These are phyloP conservation scores for Colletes collaris DNA, from an alignment of 2,888 invertebrate genomes.

Conservation along the genomic window DNA sequence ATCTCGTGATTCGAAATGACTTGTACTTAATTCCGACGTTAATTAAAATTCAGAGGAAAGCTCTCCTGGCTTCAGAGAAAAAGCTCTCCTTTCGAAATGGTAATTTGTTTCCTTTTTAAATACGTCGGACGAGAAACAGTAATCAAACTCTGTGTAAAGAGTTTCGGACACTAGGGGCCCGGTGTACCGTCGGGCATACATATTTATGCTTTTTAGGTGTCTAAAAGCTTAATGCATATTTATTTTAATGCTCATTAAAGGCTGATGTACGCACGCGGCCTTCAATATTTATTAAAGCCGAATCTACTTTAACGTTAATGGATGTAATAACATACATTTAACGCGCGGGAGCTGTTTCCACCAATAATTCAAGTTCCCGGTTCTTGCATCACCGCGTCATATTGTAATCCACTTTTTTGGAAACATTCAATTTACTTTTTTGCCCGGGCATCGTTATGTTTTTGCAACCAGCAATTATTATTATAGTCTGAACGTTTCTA, in stretches of 20 bases:
- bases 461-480: no score
- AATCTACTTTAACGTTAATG: conserved; percentile 44
- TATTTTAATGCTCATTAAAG: conserved; percentile 20
- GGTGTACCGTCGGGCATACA: not conserved
- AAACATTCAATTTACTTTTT: not conserved
- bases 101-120: not conserved
- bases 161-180: not conserved
- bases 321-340: conserved; percentile 22
- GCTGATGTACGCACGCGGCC: not conserved
- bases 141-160: conserved; percentile 4
- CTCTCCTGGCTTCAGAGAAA: not conserved
- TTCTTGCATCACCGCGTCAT: not conserved
- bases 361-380: conserved; percentile 30
- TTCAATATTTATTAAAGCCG: conserved; percentile 42
- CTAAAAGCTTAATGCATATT: conserved; percentile 21
- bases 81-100: conserved; percentile 2
- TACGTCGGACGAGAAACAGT: not conserved
- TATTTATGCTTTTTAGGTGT: conserved; percentile 16
- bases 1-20: conserved; percentile 15
- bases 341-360: not conserved
- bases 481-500: no score
- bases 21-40: conserved; percentile 22
- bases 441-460: no score
- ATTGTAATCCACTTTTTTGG: not conserved
- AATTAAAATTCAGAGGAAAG: conserved; percentile 22